phyloP scores from a whole-genome alignment of 2,888 invertebrate genomes.

The Aspidapion aeneum region DNA sequence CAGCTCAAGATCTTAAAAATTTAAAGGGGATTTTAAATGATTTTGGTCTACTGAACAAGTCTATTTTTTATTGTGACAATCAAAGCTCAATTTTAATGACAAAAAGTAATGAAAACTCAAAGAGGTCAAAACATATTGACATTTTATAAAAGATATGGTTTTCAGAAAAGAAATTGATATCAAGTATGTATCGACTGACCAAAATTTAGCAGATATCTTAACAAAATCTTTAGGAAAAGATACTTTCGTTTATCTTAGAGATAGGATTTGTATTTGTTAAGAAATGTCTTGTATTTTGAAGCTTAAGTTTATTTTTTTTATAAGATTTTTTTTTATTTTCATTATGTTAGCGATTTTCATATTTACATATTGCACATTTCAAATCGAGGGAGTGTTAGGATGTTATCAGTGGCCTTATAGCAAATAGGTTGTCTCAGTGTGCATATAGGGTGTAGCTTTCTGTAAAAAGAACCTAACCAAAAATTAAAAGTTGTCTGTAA shows the following conservation, averaged over 20 bases:
- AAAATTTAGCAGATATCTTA: conserved; percentile 18
- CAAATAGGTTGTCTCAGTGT: too few species aligned
- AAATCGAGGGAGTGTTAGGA: too few species aligned
- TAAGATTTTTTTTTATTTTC: too few species aligned
- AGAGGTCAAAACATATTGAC: conserved; percentile 18
- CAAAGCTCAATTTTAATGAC: conserved; percentile 16
- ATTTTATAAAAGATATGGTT: conserved; percentile 19
- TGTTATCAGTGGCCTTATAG: too few species aligned
- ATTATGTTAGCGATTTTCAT: too few species aligned
- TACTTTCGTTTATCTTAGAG: conserved; percentile 11
- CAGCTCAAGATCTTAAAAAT: conserved; percentile 8
- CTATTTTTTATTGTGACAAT: conserved; percentile 13
- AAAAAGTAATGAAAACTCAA: conserved; percentile 22
- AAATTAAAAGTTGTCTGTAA: too few species aligned
- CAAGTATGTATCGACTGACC: conserved; percentile 17
- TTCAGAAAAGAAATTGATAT: conserved; percentile 10
- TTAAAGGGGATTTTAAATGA: conserved; percentile 10
- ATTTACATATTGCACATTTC: too few species aligned
- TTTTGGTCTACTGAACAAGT: neutral
- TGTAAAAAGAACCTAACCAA: too few species aligned
- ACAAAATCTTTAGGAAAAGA: conserved; percentile 17
- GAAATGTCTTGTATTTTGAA: too few species aligned
- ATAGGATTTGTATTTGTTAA: conserved; percentile 6
- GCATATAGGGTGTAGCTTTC: too few species aligned
- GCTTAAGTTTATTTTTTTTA: too few species aligned